Conservation (phyloP, 2,113 vertebrate species). For the Zosterops borbonicus region DNA sequence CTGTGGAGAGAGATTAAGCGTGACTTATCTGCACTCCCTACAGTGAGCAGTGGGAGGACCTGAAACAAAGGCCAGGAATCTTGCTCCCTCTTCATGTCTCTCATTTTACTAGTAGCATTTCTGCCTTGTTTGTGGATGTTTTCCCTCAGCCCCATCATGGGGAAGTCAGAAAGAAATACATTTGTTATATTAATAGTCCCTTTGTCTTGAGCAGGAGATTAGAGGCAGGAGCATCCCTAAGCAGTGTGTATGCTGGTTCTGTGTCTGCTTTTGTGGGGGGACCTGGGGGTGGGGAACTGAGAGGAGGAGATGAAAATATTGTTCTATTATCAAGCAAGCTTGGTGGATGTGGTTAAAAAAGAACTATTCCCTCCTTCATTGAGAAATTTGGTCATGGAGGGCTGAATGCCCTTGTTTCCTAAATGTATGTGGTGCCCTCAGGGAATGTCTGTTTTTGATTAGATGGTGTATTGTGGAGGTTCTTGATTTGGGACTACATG, state of each 20-base stretch:
- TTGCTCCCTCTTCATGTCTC: background rate
- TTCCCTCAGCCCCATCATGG: background rate
- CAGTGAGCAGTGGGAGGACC: background rate
- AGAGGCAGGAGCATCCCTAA: background rate
- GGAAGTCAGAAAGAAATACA: background rate
- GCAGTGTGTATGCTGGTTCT: background rate
- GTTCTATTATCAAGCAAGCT: background rate
- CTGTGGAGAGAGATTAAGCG: background rate
- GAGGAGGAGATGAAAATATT: background rate
- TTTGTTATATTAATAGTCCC: background rate
- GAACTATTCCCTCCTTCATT: background rate
- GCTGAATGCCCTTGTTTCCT: slow-evolving; percentile 38
- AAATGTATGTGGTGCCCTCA: slow-evolving; percentile 58
- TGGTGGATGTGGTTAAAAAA: background rate
- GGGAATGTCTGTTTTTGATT: slow-evolving; percentile 56
- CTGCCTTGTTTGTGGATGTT: background rate
- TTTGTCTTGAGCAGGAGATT: background rate
- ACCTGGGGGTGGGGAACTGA: background rate
- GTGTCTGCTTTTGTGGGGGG: background rate
- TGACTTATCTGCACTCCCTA: background rate
- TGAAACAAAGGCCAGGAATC: background rate
- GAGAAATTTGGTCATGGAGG: slow-evolving; percentile 50
- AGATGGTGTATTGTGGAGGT: slow-evolving; percentile 27
- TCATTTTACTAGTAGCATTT: background rate
- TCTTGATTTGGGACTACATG: slow-evolving; percentile 40